Conservation (phyloP, 2,888 invertebrate species). For the Noctua janthe region DNA sequence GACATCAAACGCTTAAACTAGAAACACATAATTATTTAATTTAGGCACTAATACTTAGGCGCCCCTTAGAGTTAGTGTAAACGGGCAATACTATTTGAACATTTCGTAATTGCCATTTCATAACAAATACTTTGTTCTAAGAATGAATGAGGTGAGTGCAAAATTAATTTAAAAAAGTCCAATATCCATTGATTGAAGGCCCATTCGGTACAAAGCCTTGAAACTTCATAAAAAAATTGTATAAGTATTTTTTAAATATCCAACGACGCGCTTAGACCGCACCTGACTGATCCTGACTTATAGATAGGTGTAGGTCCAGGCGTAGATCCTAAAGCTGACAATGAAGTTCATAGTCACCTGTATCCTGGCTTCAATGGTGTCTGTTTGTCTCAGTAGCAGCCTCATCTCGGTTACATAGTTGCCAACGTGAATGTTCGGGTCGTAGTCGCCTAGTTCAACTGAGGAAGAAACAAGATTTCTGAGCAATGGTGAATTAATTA, state of each 20-base stretch:
- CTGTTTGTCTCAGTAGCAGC: conserved; percentile 97
- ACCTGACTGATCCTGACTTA: neutral
- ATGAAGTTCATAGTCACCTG: conserved; percentile 88
- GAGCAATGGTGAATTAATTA: neutral
- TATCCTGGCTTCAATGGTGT: conserved; percentile 97
- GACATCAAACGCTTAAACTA: no score
- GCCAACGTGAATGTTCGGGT: conserved; percentile 96
- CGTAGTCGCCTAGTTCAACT: conserved; percentile 99
- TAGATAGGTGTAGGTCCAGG: neutral
- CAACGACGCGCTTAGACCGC: neutral
- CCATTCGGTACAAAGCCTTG: neutral
- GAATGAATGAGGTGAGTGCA: conserved; percentile 3
- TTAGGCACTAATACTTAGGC: neutral
- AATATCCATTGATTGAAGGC: neutral
- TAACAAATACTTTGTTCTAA: conserved; percentile 2
- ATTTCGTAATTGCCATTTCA: neutral
- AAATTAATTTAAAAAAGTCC: neutral
- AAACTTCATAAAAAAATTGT: conserved; percentile 1
- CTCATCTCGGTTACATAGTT: conserved; percentile 98
- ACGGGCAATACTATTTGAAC: neutral
- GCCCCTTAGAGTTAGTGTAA: neutral
- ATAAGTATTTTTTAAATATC: neutral
- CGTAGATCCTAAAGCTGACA: neutral
- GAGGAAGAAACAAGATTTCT: conserved; percentile 3
- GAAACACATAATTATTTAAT: no score